Base-by-base conservation (phyloP, 2,888 invertebrate species). In the Oithona nana region DNA sequence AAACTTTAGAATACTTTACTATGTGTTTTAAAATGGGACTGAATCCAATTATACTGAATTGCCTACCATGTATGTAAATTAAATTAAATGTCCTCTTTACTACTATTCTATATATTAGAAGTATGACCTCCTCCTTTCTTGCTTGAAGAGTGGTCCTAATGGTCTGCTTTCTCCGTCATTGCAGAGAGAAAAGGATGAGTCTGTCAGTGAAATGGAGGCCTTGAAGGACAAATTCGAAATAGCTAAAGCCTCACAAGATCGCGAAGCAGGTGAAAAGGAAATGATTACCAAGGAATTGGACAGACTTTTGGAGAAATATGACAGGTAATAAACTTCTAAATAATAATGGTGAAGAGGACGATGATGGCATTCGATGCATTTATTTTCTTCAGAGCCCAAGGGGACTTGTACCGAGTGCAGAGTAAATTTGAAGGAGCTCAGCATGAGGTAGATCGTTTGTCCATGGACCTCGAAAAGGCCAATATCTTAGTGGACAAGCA, bases 151-250 rank as follows among this genome's bases (percentile, higher is more conserved):
- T n/a, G n/a, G n/a, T n/a, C n/a, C n/a, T n/a, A n/a, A n/a, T n/a
- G n/a, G n/a, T n/a, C n/a, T n/a, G n/a, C n/a, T n/a, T n/a, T n/a
- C n/a, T n/a, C n/a, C n/a, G n/a, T n/a, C n/a, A 64, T 75, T 76
- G 64, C 75, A 86, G 84, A 82, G 87, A 76, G 89, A 89, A 72
- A 78, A 86, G 68, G 90, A 92, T 69, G 88, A 88, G 70, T 84
- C 88, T 20, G 73, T 84, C 63, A 83, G 86, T 52, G 89, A 90
- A 74, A 79, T 88, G 56, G 86, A 87, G 69, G 83, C 89, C 68
- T 74, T 89, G 65, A 88, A 88, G 73, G 92, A 92, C 65, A 90
- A 90, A 75, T 75, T 88, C 64, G 92, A 92, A 67, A 92, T 92
- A 73, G 81, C 86, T 30, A 80, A 88, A 65, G 83, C 86, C 69